Evolutionary conservation across 2,888 invertebrate genomes (phyloP).

Genomic region (Amphiduros pacificus): DNA sequence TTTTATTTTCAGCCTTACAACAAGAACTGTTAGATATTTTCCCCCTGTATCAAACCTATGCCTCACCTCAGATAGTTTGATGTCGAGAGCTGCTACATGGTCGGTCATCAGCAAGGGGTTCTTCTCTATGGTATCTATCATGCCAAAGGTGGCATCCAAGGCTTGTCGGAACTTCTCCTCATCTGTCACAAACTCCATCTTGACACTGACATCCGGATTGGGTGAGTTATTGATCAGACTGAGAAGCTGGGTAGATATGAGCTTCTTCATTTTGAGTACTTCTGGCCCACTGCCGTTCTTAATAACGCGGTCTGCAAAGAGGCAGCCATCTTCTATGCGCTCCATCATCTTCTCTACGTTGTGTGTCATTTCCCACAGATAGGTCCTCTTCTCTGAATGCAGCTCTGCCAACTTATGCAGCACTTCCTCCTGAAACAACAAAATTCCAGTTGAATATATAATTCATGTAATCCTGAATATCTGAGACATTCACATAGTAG

Average conservation of each 20-base stretch:
- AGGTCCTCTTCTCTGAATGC: conserved; percentile 82
- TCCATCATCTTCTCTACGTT: conserved; percentile 81
- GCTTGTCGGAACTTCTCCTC: conserved; percentile 76
- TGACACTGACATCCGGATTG: conserved; percentile 78
- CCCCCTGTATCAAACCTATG: too few species aligned
- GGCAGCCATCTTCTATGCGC: conserved; percentile 83
- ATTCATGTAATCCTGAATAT: too few species aligned
- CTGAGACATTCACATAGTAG: too few species aligned
- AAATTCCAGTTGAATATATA: too few species aligned
- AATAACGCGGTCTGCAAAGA: conserved; percentile 79
- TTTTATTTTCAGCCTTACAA: too few species aligned
- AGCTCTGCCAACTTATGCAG: conserved; percentile 52
- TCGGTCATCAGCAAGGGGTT: too few species aligned
- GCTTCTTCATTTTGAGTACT: conserved; percentile 75
- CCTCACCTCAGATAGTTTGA: too few species aligned
- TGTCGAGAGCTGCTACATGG: too few species aligned
- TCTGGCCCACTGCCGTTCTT: conserved; percentile 84
- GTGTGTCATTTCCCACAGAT: conserved; percentile 84
- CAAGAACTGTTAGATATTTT: too few species aligned
- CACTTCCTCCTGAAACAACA: conserved; percentile 68
- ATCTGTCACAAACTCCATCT: conserved; percentile 74
- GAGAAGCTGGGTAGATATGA: conserved; percentile 76
- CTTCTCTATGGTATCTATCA: too few species aligned
- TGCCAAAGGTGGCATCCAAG: conserved; percentile 58
- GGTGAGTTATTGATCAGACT: conserved; percentile 79